Evolutionary conservation across 1,140 invertebrate genomes (phyloP).

Genomic region (Ceratina australensis): DNA sequence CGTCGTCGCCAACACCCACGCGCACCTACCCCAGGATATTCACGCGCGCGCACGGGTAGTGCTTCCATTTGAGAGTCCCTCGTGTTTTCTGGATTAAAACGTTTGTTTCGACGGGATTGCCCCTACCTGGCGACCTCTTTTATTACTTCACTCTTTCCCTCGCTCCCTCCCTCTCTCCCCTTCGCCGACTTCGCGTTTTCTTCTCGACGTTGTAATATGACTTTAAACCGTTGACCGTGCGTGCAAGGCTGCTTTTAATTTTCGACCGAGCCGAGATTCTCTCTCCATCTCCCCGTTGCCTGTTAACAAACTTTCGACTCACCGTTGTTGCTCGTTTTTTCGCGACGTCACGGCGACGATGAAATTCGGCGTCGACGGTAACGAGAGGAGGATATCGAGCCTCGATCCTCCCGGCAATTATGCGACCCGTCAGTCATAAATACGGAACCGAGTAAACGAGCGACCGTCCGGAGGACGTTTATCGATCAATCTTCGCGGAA

Average conservation of each 20-base stretch:
- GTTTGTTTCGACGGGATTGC: conserved; percentile 62
- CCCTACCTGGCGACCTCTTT: conserved; percentile 47
- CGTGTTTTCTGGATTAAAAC: conserved; percentile 62
- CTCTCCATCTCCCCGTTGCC: not conserved
- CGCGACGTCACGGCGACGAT: not conserved
- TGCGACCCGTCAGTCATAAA: not conserved
- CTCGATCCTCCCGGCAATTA: not conserved
- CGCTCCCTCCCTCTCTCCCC: not conserved
- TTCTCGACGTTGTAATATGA: conserved; percentile 12
- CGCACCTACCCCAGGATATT: conserved; percentile 50
- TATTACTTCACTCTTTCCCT: conserved; percentile 34
- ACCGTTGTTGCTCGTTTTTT: not conserved
- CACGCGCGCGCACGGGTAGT: conserved; percentile 47
- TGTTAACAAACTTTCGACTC: not conserved
- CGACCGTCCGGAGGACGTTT: conserved; percentile 17
- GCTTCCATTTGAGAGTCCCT: conserved; percentile 39
- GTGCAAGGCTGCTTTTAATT: conserved; percentile 38
- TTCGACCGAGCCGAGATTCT: conserved; percentile 6
- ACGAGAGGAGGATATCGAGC: no score
- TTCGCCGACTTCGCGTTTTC: conserved; percentile 38
- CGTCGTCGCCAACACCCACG: conserved; percentile 67
- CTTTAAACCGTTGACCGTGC: conserved; percentile 31
- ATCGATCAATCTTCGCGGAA: conserved; percentile 58
- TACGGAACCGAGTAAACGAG: not conserved
- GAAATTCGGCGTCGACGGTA: no score